Base-by-base conservation (phyloP, 2,888 invertebrate species). In the Dicranocentrus wangi region DNA sequence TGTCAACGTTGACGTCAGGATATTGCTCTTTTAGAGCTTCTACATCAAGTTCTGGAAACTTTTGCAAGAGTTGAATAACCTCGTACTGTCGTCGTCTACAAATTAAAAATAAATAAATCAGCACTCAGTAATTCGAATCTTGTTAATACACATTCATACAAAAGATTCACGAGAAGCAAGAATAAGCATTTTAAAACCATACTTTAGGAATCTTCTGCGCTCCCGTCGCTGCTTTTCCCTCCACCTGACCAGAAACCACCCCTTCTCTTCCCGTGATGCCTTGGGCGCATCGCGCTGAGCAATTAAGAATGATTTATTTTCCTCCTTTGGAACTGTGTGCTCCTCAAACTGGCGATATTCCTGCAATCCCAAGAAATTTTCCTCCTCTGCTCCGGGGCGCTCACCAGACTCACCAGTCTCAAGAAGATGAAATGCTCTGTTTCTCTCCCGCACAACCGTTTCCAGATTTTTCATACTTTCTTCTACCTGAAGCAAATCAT, bases 401-500 rank as follows among this genome's bases (percentile, higher is more conserved):
- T 96, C 95, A 1, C 95, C 96, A 78, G 91, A 92, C 88, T 93
- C 92, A 0, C 97, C 97, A 5, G 95, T 96, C 91, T 99, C 99
- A 70, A 99, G 90, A 85, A 93, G 88, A 88, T 94, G 93, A 89
- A 95, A 97, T 0, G 99, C 99, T 85, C 91, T 90, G 88, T 99
- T 97, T 83, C 99, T 91, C 90, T 99, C 99, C 73, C 94, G 91
- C 0, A 99, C 93, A 0, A 99, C 96, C 19, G 90, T 90, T 89
- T 99, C 95, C 78, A 99, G 90, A 88, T 98, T 97, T 83, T 92
- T 91, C 99, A 99, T 99, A 19, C 98, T 97, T 86, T 95, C 94
- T 88, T 95, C 92, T 0, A 98, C 92, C 92, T 92, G 83, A n/a
- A 82, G 71, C 8, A 23, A 51, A 71, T 23, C 28, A 28, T 8